Evolutionary conservation across 1,140 invertebrate species (phyloP), one percentile per base, ranked within the genome.

Genomic region (Apis laboriosa): DNA sequence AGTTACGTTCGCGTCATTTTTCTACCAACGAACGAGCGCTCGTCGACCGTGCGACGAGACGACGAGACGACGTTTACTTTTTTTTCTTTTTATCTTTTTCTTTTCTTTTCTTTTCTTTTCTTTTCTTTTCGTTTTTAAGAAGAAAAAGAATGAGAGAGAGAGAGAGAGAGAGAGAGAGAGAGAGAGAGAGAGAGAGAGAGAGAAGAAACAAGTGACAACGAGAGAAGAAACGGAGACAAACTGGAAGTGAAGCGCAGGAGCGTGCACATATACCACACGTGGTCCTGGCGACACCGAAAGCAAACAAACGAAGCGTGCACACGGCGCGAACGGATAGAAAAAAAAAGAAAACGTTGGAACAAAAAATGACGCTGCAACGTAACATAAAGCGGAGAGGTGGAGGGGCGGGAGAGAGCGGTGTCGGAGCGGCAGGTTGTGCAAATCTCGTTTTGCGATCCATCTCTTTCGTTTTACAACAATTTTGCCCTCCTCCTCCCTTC

Each of bases 1-100:
- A 92, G 90, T 93, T 92, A 92, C 91, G 87, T 92, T 92, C 88
- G 84, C 84, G 87, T 90, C 84, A 90, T 90, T 92, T 86, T 76
- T 88, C 88, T 85, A 83, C 80, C 86, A 86, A 80, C 60, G 77
- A 78, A 84, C 78, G 78, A 77, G 76, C 60, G 83, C 61, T 83
- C 86, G 78, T 79, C 87, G 78, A 68, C 71, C 71, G 34, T 61
- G 84, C 74, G 75, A 87, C 84, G 87, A 66, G 63, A 81, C 58
- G 63, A 28, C 73, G 43, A 70, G 17, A 64, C 34, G 24, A 77
- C 61, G 63, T 66, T 76, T 66, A 49, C 8, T 43, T 17, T 58
- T 58, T 58, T n/a, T 73, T 21, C 11, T 70, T 61, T 61, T 61
- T 51, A 5, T 34, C 1, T 24, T 49, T 73, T 55, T 73, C 19